Conservation (phyloP, 2,113 vertebrate genomes). For the Chauna torquata region DNA sequence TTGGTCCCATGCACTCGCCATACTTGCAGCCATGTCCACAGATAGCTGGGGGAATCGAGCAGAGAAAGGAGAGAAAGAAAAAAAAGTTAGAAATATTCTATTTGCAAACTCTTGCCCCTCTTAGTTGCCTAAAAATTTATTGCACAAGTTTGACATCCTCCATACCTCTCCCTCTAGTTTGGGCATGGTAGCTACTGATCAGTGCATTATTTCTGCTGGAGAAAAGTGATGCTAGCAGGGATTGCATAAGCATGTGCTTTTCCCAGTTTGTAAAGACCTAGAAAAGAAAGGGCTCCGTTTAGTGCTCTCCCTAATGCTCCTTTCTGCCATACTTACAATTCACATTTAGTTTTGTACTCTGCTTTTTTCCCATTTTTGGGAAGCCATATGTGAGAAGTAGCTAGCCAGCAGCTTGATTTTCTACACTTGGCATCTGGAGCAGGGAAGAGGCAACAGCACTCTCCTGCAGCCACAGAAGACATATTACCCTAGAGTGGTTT, state of each 20-base stretch:
- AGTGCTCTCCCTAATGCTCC: not conserved
- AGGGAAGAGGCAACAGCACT: not conserved
- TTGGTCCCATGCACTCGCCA: conserved; percentile 90
- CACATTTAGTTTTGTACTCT: not conserved
- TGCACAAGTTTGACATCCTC: not conserved
- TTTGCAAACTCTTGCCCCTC: not conserved
- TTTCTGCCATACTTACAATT: not conserved
- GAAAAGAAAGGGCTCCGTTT: not conserved
- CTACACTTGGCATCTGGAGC: not conserved
- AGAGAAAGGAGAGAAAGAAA: conserved; percentile 58
- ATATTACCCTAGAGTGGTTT: not conserved
- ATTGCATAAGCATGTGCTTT: rapidly evolving
- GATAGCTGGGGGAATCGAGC: conserved; percentile 78
- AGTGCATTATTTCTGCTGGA: not conserved
- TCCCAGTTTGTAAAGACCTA: not conserved
- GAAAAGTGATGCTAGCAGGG: not conserved
- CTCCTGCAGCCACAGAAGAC: not conserved
- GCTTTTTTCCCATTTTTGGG: not conserved
- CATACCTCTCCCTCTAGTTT: not conserved
- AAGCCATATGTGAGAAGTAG: not conserved
- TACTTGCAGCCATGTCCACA: conserved; percentile 92
- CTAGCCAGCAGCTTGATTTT: not conserved
- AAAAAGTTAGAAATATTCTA: not conserved
- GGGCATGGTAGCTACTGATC: not conserved
- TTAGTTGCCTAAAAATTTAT: not conserved